phyloP scores from a whole-genome alignment of 2,113 vertebrate species.

The Colistium nudipinnis region DNA sequence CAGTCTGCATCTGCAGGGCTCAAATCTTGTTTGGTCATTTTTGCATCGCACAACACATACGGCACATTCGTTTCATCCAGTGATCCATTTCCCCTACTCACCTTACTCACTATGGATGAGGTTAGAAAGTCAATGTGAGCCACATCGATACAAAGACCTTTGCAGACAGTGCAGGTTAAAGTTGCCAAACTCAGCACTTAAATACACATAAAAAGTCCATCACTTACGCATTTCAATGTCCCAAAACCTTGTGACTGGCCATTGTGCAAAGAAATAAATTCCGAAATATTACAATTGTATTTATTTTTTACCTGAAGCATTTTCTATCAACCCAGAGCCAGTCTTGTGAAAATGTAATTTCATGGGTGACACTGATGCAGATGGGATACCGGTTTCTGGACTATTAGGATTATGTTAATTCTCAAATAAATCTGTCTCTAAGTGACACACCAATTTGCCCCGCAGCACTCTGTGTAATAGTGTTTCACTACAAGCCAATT shows the following conservation, averaged over 20 bases:
- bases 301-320: constrained; percentile 47
- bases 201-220: constrained; percentile 3
- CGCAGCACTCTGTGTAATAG: neutral
- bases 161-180: neutral
- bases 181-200: neutral
- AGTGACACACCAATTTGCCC: constrained; percentile 34
- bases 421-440: constrained; percentile 36
- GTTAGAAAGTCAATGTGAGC: neutral
- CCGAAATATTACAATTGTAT: neutral
- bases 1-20: neutral
- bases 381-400: constrained; percentile 55
- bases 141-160: neutral
- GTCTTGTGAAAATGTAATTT: constrained; percentile 75
- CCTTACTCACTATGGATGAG: neutral
- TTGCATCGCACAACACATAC: neutral
- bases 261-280: constrained; percentile 25
- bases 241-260: constrained; percentile 24
- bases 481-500: constrained; percentile 4
- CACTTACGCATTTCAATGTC: neutral
- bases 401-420: constrained; percentile 61
- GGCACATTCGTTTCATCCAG: constrained; percentile 5
- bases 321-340: constrained; percentile 55
- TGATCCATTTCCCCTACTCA: neutral
- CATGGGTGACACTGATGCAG: constrained; percentile 64
- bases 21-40: neutral